Evolutionary conservation across 2,888 invertebrate species (phyloP), one percentile per base, ranked within the genome.

Genomic region (Orthosia gothica): DNA sequence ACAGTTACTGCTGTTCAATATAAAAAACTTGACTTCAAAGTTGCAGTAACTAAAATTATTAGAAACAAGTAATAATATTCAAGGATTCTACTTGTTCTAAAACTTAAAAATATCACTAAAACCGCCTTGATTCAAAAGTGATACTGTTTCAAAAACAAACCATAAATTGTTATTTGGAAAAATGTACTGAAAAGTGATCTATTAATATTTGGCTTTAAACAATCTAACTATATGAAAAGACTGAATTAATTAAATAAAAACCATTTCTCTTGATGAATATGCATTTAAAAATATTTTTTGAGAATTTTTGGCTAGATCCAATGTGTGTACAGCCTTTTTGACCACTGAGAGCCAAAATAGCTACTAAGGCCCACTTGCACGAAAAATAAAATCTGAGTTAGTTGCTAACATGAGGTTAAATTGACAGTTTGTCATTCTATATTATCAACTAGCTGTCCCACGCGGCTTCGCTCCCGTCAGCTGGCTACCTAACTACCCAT

Each of bases 191-290:
- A 82, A 63, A 58, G 63, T 72, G 79, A 84, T 84, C 73, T 81
- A 76, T 74, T 68, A 45, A 73, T 32, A 74, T 82, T 86, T 81
- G 84, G 79, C 78, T 85, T 82, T 83, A 83, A 85, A 62, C 54
- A 69, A 76, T 65, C n/a, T 70, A 50, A 66, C 54, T 49, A 57
- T 59, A 59, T 32, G 55, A 55, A 63, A 86, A 87, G 87, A 87
- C 87, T 87, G 87, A 87, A 55, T 85, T 75, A 81, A 85, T 74
- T 62, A 79, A 47, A 26, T 45, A 64, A 61, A 58, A 64, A 50
- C 13, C n/a, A 32, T 49, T 74, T 59, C 67, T 72, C 58, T 68
- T 40, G 16, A 55, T 11, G 55, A 40, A 68, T 52, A 70, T 49
- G 75, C 79, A 79, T 82, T 82, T 79, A 58, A 67, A 70, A 55